These are phyloP conservation scores for Didymodactylos carnosus DNA, from an alignment of 2,888 invertebrate genomes.

Conservation along the genomic window DNA sequence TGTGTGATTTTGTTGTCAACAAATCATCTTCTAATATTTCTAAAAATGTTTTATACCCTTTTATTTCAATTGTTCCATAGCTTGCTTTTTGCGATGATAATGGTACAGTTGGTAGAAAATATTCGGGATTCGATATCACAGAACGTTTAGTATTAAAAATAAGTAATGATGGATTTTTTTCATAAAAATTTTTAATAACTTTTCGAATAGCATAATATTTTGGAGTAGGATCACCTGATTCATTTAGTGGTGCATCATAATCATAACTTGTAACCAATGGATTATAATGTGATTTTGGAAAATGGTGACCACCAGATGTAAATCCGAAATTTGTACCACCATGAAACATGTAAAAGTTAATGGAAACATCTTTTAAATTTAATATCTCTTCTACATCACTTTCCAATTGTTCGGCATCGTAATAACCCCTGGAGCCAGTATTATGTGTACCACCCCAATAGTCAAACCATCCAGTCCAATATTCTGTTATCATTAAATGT, in stretches of 20 bases:
- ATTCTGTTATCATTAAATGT: slow-evolving; percentile 19
- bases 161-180: neutral
- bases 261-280: neutral
- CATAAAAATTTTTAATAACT: neutral
- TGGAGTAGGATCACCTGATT: neutral
- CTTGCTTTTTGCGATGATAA: neutral
- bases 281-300: neutral
- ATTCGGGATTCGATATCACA: no score
- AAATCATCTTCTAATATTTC: neutral
- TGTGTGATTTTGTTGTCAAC: neutral
- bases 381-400: slow-evolving; percentile 9
- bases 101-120: no score
- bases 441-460: slow-evolving; percentile 17
- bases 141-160: neutral
- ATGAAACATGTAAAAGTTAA: slow-evolving; percentile 19
- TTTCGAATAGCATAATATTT: neutral
- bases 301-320: slow-evolving; percentile 16
- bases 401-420: neutral
- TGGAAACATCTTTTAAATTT: slow-evolving; percentile 13
- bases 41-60: neutral
- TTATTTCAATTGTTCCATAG: neutral
- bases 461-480: slow-evolving; percentile 20
- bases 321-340: slow-evolving; percentile 19
- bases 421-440: neutral
- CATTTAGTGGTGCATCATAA: neutral